Evolutionary conservation across 35 echinoderm and acorn worm species (phyloP), one percentile per base, ranked within the genome.

Genomic region (Ophioderma brevispina): DNA sequence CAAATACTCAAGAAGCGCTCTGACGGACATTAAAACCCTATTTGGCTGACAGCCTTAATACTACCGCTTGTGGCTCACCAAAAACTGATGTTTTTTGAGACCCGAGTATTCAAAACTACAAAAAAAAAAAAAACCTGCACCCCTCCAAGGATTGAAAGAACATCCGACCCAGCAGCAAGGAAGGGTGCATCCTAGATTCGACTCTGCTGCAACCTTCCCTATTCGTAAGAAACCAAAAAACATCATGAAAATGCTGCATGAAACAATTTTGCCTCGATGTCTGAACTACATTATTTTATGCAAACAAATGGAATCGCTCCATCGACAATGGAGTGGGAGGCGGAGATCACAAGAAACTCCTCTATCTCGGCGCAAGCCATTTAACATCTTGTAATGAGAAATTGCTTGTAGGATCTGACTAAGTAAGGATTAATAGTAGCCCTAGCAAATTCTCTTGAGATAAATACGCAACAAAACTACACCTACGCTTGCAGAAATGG

Each of bases 21-120:
- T 31, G 1, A 84, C 35, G 55, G 43, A 49, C 32, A 41, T 56
- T 56, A 84, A 13, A 8, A 13, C 31, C 1, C 5, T 32, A 55
- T 84, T 28, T 1, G 17, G n/a, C 0, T 31, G 14, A n/a, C 5
- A 10, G 5, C 21, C n/a, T 13, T 13, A 84, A 14, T 4, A 31
- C 41, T 34, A 84, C 28, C 6, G n/a, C n/a, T 33, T 56, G 0
- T 59, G 82, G 19, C n/a, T 15, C 19, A 17, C 82, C 82, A n/a
- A n/a, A 17, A 35, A 13, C 35, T 84, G 82, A 52, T 84, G 35
- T 52, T 84, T 84, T 84, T 84, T 33, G 41, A 28, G 6, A 14
- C 21, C 4, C 32, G 2, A 55, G 59, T 56, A 33, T 33, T 23
- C 30, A 84, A 56, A 6, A 13, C 30, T 33, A 0, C 42, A 21